A percentile compares a stretch with the other conserved stretches of the same genome.
Conservation (phyloP, 2,888 invertebrate species). For the Atethmia centrago region DNA sequence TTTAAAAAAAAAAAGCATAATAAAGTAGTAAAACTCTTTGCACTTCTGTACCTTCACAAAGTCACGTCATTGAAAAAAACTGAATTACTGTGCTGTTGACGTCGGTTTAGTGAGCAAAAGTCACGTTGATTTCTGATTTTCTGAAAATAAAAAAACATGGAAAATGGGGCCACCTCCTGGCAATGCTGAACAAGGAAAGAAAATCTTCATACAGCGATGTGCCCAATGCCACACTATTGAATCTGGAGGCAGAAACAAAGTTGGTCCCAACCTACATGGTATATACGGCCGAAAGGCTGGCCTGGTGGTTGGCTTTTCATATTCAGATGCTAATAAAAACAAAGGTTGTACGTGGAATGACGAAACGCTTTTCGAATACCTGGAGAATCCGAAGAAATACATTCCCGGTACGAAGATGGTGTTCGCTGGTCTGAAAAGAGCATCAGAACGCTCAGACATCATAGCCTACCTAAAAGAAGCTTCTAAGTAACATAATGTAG, state of each 20-base stretch:
- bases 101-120: not conserved
- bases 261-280: constrained; percentile 49
- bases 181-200: constrained; percentile 99
- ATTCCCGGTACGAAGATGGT: constrained; percentile 99
- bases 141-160: constrained; percentile 49
- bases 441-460: constrained; percentile 97
- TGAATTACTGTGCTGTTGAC: not conserved
- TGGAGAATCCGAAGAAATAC: constrained; percentile 99
- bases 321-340: constrained; percentile 50
- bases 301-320: constrained; percentile 2
- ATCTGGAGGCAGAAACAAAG: constrained; percentile 55
- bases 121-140: constrained; percentile 30
- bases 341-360: constrained; percentile 97
- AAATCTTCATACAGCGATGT: constrained; percentile 98
- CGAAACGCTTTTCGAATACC: constrained; percentile 98
- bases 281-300: constrained; percentile 47
- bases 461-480: constrained; percentile 97
- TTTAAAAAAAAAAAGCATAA: constrained; percentile 4
- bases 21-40: constrained; percentile 23
- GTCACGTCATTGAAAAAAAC: constrained; percentile 40
- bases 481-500: constrained; percentile 68
- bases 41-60: not conserved
- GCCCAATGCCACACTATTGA: constrained; percentile 98
- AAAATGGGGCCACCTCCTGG: constrained; percentile 94
- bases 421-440: constrained; percentile 99